Conservation (phyloP, 2,797 vertebrate species). For the Decapterus maruadsi region DNA sequence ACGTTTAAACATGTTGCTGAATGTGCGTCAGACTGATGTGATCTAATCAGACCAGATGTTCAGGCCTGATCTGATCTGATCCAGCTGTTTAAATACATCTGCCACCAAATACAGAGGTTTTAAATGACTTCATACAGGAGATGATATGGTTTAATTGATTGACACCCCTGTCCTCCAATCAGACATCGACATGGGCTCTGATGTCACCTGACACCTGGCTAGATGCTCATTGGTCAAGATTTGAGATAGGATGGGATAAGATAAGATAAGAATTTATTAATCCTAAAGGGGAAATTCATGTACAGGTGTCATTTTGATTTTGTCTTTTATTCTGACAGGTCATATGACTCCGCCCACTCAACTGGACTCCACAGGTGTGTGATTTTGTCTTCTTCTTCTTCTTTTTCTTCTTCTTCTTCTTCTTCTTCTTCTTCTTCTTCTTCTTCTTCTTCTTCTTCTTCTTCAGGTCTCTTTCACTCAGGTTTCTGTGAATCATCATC, state of each 20-base stretch:
- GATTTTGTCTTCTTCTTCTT: neutral
- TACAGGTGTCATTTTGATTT: neutral
- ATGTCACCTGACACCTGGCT: neutral
- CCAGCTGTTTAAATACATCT: neutral
- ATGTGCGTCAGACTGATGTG: slow-evolving; percentile 53
- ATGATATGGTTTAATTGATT: neutral
- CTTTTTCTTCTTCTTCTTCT: neutral
- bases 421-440: neutral
- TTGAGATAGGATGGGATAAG: neutral
- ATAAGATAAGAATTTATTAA: too few relatives aligned
- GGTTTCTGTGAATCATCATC: neutral
- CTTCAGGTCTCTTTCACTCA: neutral
- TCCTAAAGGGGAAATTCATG: neutral
- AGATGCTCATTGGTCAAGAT: neutral
- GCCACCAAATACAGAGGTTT: neutral
- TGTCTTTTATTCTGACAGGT: slow-evolving; percentile 48
- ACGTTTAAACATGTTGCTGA: neutral
- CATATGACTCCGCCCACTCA: slow-evolving; percentile 65
- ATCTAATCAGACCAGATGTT: slow-evolving; percentile 27
- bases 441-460: neutral
- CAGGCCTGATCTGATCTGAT: slow-evolving; percentile 36
- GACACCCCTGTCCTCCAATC: neutral
- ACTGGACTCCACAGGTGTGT: slow-evolving; percentile 69
- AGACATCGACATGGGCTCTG: neutral
- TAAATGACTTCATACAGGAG: neutral